These are phyloP conservation scores for Holacanthella duospinosa DNA, from an alignment of 2,888 invertebrate genomes.

Conservation along the genomic window DNA sequence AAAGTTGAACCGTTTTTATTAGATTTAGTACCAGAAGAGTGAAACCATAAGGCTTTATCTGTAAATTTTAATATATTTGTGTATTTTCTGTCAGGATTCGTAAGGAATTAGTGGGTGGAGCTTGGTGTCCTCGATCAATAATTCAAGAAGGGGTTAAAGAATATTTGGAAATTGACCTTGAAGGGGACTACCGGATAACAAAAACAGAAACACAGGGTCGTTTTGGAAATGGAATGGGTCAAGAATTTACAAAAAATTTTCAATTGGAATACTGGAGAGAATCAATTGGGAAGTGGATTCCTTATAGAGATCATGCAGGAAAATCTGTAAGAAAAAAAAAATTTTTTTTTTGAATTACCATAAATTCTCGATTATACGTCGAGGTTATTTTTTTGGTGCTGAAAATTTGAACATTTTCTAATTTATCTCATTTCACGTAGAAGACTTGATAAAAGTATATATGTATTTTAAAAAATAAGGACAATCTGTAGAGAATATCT, in stretches of 20 bases:
- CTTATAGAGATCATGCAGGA: conserved; percentile 67
- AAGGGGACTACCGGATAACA: conserved; percentile 63
- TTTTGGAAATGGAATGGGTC: conserved; percentile 81
- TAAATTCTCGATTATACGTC: background rate
- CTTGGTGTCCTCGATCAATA: conserved; percentile 81
- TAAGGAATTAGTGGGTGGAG: conserved; percentile 75
- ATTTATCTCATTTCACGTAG: background rate
- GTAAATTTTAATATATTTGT: too few species aligned
- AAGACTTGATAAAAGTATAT: too few species aligned
- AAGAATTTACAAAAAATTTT: conserved; percentile 76
- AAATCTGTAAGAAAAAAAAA: conserved; percentile 53
- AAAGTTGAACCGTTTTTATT: too few species aligned
- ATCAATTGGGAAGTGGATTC: conserved; percentile 58
- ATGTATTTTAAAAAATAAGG: too few species aligned
- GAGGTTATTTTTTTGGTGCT: background rate
- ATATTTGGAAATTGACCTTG: conserved; percentile 70
- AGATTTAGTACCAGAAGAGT: too few species aligned
- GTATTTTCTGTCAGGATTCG: conserved; percentile 52
- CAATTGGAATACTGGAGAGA: conserved; percentile 69
- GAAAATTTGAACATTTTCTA: background rate
- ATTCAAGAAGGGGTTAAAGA: conserved; percentile 66
- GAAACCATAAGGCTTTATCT: too few species aligned
- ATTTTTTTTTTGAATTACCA: background rate
- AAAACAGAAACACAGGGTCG: conserved; percentile 81
- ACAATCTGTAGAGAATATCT: too few species aligned